A percentile compares a stretch with the other conserved stretches of the same genome.
These are phyloP conservation scores for Pogonus chalceus DNA, from an alignment of 1,140 invertebrate species.

Conservation along the genomic window DNA sequence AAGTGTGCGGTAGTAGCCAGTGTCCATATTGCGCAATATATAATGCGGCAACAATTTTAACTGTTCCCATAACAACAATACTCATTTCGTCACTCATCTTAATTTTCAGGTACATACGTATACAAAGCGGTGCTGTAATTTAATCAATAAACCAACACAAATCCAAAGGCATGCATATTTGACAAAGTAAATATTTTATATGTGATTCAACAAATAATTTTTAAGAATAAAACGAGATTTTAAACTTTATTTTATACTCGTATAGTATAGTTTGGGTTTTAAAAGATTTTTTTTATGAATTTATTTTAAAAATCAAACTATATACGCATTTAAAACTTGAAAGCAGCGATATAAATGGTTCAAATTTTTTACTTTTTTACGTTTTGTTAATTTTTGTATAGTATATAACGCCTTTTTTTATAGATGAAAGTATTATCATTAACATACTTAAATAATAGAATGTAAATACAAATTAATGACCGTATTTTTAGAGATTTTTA, in stretches of 20 bases:
- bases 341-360: no score
- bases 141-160: conserved; percentile 11
- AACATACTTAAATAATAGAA: not conserved
- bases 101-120: conserved; percentile 29
- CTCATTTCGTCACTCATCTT: conserved; percentile 29
- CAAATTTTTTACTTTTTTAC: no score
- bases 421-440: not conserved
- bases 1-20: conserved; percentile 96
- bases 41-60: conserved; percentile 48
- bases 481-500: not conserved
- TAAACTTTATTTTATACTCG: conserved; percentile 2
- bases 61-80: conserved; percentile 30
- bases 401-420: not conserved
- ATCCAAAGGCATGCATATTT: conserved; percentile 12
- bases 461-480: not conserved
- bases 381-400: not conserved
- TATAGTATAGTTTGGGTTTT: not conserved
- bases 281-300: not conserved
- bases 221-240: not conserved
- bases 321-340: not conserved
- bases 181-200: conserved; percentile 11
- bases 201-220: not conserved
- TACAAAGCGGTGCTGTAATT: conserved; percentile 22
- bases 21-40: conserved; percentile 94
- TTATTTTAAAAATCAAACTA: not conserved